phyloP scores from a whole-genome alignment of 2,888 invertebrate genomes.

The Lithophane ornitopus region DNA sequence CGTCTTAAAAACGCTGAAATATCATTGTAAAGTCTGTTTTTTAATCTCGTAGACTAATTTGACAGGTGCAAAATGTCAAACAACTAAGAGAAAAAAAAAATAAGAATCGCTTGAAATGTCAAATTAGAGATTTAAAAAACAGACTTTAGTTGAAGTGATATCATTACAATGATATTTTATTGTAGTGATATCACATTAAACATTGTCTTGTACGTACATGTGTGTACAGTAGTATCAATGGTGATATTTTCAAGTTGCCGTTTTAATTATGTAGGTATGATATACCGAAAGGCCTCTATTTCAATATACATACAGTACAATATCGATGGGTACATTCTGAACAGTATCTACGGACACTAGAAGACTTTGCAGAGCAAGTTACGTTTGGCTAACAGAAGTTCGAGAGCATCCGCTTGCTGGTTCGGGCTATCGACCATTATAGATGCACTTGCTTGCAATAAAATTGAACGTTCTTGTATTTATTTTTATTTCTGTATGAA shows the following conservation, averaged over 20 bases:
- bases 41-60: too few relatives aligned
- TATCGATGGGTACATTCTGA: neutral
- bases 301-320: neutral
- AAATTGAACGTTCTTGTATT: neutral
- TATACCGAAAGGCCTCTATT: neutral
- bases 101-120: too few relatives aligned
- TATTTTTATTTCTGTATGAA: neutral
- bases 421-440: slow-evolving; percentile 28
- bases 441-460: slow-evolving; percentile 41
- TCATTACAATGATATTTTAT: too few relatives aligned
- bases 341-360: slow-evolving; percentile 1
- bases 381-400: slow-evolving; percentile 42
- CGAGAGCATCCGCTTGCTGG: slow-evolving; percentile 32
- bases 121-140: too few relatives aligned
- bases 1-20: too few relatives aligned
- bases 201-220: too few relatives aligned
- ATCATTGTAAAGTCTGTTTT: too few relatives aligned
- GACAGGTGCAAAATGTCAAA: too few relatives aligned
- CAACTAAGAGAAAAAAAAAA: too few relatives aligned
- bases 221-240: neutral
- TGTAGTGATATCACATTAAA: too few relatives aligned
- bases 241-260: neutral
- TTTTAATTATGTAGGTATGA: neutral
- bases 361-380: slow-evolving; percentile 34
- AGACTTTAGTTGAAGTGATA: too few relatives aligned